These are phyloP conservation scores for Phthorimaea operculella DNA, from an alignment of 1,140 invertebrate genomes.

Conservation along the genomic window DNA sequence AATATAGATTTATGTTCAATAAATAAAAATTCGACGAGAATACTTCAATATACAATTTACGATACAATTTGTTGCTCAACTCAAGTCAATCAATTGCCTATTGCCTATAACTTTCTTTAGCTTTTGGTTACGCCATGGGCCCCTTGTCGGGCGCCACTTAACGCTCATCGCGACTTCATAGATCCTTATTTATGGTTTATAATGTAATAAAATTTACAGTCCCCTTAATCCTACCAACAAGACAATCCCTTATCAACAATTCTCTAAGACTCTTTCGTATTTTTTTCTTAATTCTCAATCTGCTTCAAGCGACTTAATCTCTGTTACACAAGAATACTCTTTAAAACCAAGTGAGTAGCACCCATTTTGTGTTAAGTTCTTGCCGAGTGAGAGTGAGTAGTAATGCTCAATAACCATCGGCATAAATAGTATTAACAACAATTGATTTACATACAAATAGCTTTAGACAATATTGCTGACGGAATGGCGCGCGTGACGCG, in stretches of 20 bases:
- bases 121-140: no score
- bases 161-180: constrained; percentile 38
- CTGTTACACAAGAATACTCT: constrained; percentile 12
- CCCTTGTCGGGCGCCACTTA: constrained; percentile 8
- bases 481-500: constrained; percentile 60
- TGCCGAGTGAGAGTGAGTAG: constrained; percentile 42
- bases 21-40: no score
- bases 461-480: constrained; percentile 66
- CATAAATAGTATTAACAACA: constrained; percentile 68
- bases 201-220: constrained; percentile 57
- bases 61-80: no score
- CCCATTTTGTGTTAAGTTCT: constrained; percentile 18
- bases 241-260: constrained; percentile 51
- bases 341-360: constrained; percentile 13
- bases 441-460: constrained; percentile 68
- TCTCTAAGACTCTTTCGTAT: constrained; percentile 45
- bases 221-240: constrained; percentile 33
- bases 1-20: no score
- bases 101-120: no score
- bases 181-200: constrained; percentile 46
- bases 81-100: no score
- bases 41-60: no score
- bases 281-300: constrained; percentile 37
- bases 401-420: constrained; percentile 63
- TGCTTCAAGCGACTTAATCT: constrained; percentile 8